Evolutionary conservation across 1,140 invertebrate genomes (phyloP).

Genomic region (Calliphora vicina): DNA sequence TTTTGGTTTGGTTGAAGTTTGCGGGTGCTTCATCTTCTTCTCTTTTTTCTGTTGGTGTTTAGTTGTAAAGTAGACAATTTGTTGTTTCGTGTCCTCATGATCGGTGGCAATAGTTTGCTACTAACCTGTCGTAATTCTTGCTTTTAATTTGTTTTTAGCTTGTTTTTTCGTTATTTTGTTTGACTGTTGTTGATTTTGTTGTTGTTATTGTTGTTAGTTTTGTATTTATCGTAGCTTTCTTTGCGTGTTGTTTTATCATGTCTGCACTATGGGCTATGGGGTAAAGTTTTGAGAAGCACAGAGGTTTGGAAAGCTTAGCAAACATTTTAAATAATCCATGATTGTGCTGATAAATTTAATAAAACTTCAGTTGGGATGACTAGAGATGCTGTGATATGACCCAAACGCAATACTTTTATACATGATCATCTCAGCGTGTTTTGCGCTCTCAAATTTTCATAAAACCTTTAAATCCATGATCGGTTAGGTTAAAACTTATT

Average conservation of each 20-base stretch:
- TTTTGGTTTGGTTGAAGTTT: not conserved
- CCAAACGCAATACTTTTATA: no score
- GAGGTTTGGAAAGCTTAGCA: no score
- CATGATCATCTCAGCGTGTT: no score
- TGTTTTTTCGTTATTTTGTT: not conserved
- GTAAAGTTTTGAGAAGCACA: no score
- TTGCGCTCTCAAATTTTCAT: no score
- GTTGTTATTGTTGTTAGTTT: not conserved
- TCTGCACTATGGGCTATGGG: not conserved
- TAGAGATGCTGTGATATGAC: no score
- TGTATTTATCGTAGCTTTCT: slow-evolving; percentile 11
- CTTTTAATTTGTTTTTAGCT: slow-evolving; percentile 29
- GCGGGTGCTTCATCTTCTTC: slow-evolving; percentile 26
- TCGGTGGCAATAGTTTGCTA: slow-evolving; percentile 33
- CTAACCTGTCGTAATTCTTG: slow-evolving; percentile 37
- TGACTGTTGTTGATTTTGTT: not conserved
- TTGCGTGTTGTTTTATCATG: slow-evolving; percentile 10
- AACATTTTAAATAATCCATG: no score
- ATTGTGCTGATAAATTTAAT: no score
- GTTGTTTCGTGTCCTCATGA: slow-evolving; percentile 26
- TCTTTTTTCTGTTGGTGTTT: not conserved
- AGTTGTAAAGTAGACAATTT: slow-evolving; percentile 23
- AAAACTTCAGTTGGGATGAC: no score
- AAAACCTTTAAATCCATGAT: no score
- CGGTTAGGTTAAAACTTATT: no score